Conservation (phyloP, 2,888 invertebrate species). For the Noctuana brunneofusca region DNA sequence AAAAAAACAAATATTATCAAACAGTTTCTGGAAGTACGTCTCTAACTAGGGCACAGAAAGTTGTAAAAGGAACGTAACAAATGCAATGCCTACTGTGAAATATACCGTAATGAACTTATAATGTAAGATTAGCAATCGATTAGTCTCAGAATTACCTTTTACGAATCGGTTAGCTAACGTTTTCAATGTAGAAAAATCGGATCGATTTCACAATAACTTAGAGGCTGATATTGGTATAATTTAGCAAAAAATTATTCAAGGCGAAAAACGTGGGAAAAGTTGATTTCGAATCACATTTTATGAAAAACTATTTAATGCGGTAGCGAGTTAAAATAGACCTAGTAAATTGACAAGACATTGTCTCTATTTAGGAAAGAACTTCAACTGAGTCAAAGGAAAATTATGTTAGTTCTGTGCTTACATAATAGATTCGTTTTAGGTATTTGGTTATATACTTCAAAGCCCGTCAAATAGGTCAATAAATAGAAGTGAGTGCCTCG, state of each 20-base stretch:
- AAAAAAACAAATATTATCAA: conserved; percentile 2
- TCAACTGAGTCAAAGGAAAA: too few species aligned
- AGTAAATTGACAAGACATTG: neutral
- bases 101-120: conserved; percentile 47
- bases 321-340: neutral
- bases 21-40: conserved; percentile 11
- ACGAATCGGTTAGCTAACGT: conserved; percentile 53
- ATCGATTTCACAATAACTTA: conserved; percentile 49
- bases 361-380: too few species aligned
- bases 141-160: conserved; percentile 51
- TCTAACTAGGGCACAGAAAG: conserved; percentile 27
- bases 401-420: too few species aligned
- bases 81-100: conserved; percentile 48
- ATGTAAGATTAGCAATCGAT: conserved; percentile 64
- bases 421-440: too few species aligned
- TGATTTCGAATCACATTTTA: conserved; percentile 4
- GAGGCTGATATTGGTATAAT: conserved; percentile 36
- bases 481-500: too few species aligned
- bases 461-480: too few species aligned
- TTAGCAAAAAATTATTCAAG: conserved; percentile 26
- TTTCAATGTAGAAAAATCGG: conserved; percentile 57
- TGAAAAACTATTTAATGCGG: neutral
- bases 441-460: too few species aligned
- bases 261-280: conserved; percentile 8
- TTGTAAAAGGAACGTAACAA: conserved; percentile 27